Evolutionary conservation across 2,888 invertebrate genomes (phyloP), one percentile per base, ranked within the genome.

Genomic region (Oscheius sp.): DNA sequence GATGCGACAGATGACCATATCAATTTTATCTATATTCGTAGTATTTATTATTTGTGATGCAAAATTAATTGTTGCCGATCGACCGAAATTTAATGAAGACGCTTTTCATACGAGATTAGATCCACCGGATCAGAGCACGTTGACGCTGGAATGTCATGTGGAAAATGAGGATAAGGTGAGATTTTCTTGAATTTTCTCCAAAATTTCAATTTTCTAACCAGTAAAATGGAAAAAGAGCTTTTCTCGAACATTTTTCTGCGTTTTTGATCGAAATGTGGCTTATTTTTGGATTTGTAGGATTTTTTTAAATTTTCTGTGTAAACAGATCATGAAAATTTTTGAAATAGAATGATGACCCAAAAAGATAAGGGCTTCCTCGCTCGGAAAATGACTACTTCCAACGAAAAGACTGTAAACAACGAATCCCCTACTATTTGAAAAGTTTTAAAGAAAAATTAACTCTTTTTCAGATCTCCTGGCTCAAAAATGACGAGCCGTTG

Each of bases 381-480:
- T 6, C 35, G 3, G 35, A 35, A 35, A 35, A 35, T 35, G 35
- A 35, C 35, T 35, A 35, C 35, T 35, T 35, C 35, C 35, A 9
- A 9, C 35, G 35, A 35, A 35, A 35, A 35, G 35, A 3, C 35
- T 35, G 35, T 35, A 3, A 35, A 35, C 35, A 35, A 9, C 5
- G 35, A 9, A 9, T 3, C 9, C 35, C 9, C 3, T 6, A 35
- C 35, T 6, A 9, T 35, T 35, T 35, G 3, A 9, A n/a, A 35
- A 35, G 5, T 35, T 35, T 35, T 5, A 18, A 5, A 18, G 49
- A 13, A 58, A 9, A 58, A 3, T 27, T 59, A 35, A 16, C 59
- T 25, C 27, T 27, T 55, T 74, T 79, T 45, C 72, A 79, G 79
- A 70, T 79, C 18, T 49, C 46, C 9, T 75, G 75, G 25, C 73